phyloP scores from a whole-genome alignment of 1,140 invertebrate genomes.

The Ptiloglossa arizonensis region DNA sequence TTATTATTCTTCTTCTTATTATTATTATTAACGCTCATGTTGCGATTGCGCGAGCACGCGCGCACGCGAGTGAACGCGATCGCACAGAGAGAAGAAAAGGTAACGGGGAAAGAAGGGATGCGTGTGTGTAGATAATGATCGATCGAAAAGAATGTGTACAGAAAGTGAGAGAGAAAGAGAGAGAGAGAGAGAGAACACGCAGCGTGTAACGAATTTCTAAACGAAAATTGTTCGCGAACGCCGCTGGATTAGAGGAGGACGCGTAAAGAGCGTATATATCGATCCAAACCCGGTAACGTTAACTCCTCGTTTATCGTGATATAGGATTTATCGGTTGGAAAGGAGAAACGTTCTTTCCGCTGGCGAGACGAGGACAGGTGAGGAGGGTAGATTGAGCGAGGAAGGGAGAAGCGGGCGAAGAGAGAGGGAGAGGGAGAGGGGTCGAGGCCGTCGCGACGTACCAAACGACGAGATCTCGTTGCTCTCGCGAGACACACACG shows the following conservation, averaged over 20 bases:
- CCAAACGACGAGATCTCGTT: constrained; percentile 40
- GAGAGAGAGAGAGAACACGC: background rate
- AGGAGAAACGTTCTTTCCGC: background rate
- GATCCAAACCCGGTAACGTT: constrained; percentile 50
- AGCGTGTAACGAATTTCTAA: constrained; percentile 28
- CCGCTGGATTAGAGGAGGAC: constrained; percentile 31
- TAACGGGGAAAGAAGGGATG: background rate
- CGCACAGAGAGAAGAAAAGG: background rate
- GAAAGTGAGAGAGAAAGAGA: background rate
- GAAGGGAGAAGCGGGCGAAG: background rate
- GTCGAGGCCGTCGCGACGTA: constrained; percentile 20
- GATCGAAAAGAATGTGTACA: constrained; percentile 22
- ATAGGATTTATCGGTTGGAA: constrained; percentile 33
- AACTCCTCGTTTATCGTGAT: constrained; percentile 55
- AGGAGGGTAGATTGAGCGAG: background rate
- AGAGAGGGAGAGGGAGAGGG: background rate
- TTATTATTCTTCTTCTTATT: background rate
- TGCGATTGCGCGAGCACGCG: constrained; percentile 15
- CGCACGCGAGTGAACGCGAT: too few species aligned
- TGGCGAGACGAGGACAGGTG: background rate
- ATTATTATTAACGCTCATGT: constrained; percentile 19
- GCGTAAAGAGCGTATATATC: constrained; percentile 31
- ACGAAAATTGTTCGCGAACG: constrained; percentile 28
- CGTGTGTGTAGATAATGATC: constrained; percentile 34
- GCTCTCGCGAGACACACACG: constrained; percentile 10